These are phyloP conservation scores for Drosophila borborema DNA, from an alignment of 2,888 invertebrate genomes.

Conservation along the genomic window DNA sequence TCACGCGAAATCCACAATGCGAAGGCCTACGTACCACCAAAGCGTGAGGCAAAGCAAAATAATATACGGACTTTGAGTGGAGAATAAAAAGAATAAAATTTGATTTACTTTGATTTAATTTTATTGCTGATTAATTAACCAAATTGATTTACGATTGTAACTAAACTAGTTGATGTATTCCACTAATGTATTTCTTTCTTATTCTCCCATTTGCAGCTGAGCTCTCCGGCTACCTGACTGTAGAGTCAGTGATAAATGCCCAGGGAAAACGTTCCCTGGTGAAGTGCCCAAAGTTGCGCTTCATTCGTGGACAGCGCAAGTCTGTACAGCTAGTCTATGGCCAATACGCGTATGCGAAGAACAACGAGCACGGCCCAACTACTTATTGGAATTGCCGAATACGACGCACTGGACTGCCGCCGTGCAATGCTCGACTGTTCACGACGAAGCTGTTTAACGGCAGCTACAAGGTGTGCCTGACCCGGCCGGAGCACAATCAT, in stretches of 20 bases:
- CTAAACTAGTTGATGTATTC: not conserved
- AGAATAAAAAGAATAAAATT: slow-evolving; percentile 29
- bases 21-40: slow-evolving; percentile 28
- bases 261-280: slow-evolving; percentile 12
- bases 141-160: slow-evolving; percentile 1
- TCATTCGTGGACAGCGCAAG: slow-evolving; percentile 83
- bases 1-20: slow-evolving; percentile 58
- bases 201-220: slow-evolving; percentile 13
- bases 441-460: slow-evolving; percentile 79
- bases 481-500: slow-evolving; percentile 83
- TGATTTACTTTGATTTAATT: not conserved
- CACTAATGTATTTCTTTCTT: slow-evolving; percentile 33
- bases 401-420: slow-evolving; percentile 74
- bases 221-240: slow-evolving; percentile 6
- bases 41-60: slow-evolving; percentile 22
- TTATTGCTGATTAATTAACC: not conserved
- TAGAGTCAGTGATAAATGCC: slow-evolving; percentile 28
- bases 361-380: slow-evolving; percentile 78
- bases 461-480: slow-evolving; percentile 80
- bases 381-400: slow-evolving; percentile 85
- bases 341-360: slow-evolving; percentile 84
- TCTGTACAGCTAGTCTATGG: slow-evolving; percentile 79
- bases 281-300: slow-evolving; percentile 56
- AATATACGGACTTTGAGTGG: slow-evolving; percentile 1
- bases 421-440: slow-evolving; percentile 82